Evolutionary conservation across 2,888 invertebrate genomes (phyloP), one percentile per base, ranked within the genome.

Genomic region (Dynastes grantii): DNA sequence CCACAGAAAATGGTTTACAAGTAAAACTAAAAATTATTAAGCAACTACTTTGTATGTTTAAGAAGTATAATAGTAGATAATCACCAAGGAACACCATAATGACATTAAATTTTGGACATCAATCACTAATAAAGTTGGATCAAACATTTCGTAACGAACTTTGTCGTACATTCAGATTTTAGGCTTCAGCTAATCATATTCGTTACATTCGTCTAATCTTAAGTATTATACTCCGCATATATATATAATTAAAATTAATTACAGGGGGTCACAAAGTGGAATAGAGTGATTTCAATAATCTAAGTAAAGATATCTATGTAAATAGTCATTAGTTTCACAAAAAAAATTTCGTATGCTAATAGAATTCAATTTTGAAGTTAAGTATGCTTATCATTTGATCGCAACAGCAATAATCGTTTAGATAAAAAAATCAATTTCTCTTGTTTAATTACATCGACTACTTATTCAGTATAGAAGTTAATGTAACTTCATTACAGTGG

Each of bases 381-480:
- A 63, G 63, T 32, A 32, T 13, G 27, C 13, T 22, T 58, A 58
- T 32, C 63, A 32, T 9, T 63, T 32, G 29, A 63, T 63, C 13
- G 13, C 32, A 27, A 29, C 32, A 63, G 32, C 29, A 61, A 29
- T 29, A 29, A 22, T 3, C 29, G 61, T 63, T 11, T 32, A 63
- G 29, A 55, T 55, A 16, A 55, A 55, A 55, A n/a, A 55, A 55
- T 55, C 55, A n/a, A 22, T 55, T 55, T 55, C 55, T 63, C 13
- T 13, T 29, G 4, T 32, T 63, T 63, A 63, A 63, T 63, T 29
- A 11, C 32, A 13, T 6, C 27, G 27, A n/a, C 29, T 29, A 63
- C 63, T 63, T 55, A 55, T n/a, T 55, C 16, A n/a, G 55, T 55
- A 22, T n/a, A 55, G 55, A 55, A 55, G 22, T 45, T 55, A 55